Evolutionary conservation across 2,113 vertebrate genomes (phyloP), one percentile per base, ranked within the genome.

Genomic region (Peromyscus leucopus): DNA sequence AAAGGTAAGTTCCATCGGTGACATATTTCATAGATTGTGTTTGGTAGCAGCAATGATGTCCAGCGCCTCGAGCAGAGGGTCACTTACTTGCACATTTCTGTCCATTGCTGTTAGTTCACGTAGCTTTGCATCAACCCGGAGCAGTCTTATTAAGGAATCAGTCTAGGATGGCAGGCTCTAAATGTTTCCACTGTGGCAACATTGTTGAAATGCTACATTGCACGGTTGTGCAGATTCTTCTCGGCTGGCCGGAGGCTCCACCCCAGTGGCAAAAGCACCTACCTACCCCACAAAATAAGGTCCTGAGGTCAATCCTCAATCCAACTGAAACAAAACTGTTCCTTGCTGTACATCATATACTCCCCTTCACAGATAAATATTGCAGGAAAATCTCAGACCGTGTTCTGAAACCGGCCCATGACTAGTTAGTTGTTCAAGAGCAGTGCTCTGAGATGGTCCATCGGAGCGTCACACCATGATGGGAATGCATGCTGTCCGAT

Each of bases 381-480:
- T 65, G n/a, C 15, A 61, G 28, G 57, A 61, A 24, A 83, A 61
- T 26, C 36, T 85, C 51, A 46, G n/a, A 59, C 59, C 17, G 59
- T 48, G 4, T 48, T 17, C 63, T 48, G n/a, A 84, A 46, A 31
- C 59, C n/a, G 19, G 36, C 17, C 82, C 42, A 7, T 87, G 21
- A 48, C 13, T 28, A 9, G 0, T 59, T 28, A 9, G 0, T 59
- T 39, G 10, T 26, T 59, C 46, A 31, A n/a, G 26, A 74, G 59
- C 1, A 16, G 33, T 6, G 1, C 28, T 84, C 59, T 63, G 39
- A 65, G 16, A 42, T 28, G 48, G 13, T 46, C 59, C 17, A 17
- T 1, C 7, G n/a, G 65, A 21, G 7, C 26, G 31, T 9, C 55
- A 51, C 36, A 5, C 7, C 3, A 3, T 19, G 8, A 15, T 10